Evolutionary conservation across 30 jellyfish, hydroid and myxozoan species (phyloP), one percentile per base, ranked within the genome.

Genomic region (Clytia hemisphaerica): DNA sequence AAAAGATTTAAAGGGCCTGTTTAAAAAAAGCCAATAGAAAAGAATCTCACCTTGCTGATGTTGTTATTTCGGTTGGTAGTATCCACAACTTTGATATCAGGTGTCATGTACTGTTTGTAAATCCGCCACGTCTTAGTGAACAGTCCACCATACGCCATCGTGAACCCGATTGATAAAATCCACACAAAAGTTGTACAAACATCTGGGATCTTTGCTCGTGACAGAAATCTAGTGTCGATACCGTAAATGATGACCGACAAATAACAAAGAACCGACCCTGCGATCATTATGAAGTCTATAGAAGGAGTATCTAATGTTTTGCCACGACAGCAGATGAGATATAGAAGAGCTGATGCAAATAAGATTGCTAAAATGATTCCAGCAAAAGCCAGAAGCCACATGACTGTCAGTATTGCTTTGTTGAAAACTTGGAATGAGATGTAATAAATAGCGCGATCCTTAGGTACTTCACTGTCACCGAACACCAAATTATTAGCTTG

Each of bases 51-150:
- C n/a, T n/a, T n/a, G n/a, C n/a, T n/a, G n/a, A n/a, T n/a, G n/a
- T n/a, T n/a, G n/a, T n/a, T n/a, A n/a, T n/a, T n/a, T n/a, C n/a
- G n/a, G n/a, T n/a, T n/a, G n/a, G n/a, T n/a, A n/a, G n/a, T n/a
- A n/a, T n/a, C n/a, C n/a, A n/a, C n/a, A n/a, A n/a, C 33, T 44
- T 69, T 69, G 5, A 44, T 12, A 19, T 61, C 76, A 45, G 81
- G 76, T 24, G 75, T 45, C 77, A 69, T 74, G 65, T 71, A 88
- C 7, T 79, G 58, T 32, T 80, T 88, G 78, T 88, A 80, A 1
- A 75, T 85, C 32, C 93, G 49, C 97, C 97, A 88, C 28, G 83
- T 77, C 30, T 88, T 88, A 62, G 94, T 73, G 37, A 88, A 88
- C 76, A 88, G 58, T 14, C 93, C 89, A 3, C 97, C 97, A 63